A percentile compares a stretch with the other conserved stretches of the same genome.
Conservation (phyloP, 2,888 invertebrate genomes). For the Isoperla grammatica region DNA sequence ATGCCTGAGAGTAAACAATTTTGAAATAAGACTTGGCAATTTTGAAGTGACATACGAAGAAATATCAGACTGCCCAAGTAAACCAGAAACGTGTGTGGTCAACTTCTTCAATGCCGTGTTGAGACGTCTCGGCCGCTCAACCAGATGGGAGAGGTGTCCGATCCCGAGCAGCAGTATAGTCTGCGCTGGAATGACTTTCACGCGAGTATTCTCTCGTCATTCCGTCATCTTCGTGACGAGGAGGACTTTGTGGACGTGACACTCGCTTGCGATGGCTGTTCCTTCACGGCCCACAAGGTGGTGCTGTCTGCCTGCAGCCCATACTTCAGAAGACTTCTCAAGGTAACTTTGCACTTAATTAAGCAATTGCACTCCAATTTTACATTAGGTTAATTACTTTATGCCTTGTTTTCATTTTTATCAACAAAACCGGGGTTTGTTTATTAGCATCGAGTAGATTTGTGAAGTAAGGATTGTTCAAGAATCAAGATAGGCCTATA, state of each 20-base stretch:
- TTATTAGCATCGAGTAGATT: background rate
- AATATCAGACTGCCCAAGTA: no score
- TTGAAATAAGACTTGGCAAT: slow-evolving; percentile 13
- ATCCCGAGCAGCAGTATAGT: slow-evolving; percentile 79
- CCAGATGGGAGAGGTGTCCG: slow-evolving; percentile 30
- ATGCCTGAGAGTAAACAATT: no score
- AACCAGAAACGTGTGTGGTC: slow-evolving; percentile 16
- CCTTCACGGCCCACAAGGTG: slow-evolving; percentile 85
- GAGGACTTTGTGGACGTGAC: slow-evolving; percentile 93
- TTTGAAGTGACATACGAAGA: slow-evolving; percentile 15
- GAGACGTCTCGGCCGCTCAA: slow-evolving; percentile 2
- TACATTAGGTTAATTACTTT: background rate
- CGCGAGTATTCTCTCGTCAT: slow-evolving; percentile 83
- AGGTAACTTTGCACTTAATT: slow-evolving; percentile 43
- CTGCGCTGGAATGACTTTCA: slow-evolving; percentile 94
- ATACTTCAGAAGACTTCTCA: slow-evolving; percentile 80
- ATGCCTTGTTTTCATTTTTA: background rate
- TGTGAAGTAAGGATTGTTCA: no score
- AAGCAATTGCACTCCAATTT: background rate
- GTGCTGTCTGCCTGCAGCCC: slow-evolving; percentile 92
- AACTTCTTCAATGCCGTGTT: slow-evolving; percentile 23
- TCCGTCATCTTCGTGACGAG: slow-evolving; percentile 80
- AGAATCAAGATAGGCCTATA: no score
- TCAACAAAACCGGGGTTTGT: background rate
- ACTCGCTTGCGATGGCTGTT: slow-evolving; percentile 82